A percentile compares a stretch with the other conserved stretches of the same genome.
phyloP scores from a whole-genome alignment of 2,888 invertebrate species.

The Ectemnius continuus region DNA sequence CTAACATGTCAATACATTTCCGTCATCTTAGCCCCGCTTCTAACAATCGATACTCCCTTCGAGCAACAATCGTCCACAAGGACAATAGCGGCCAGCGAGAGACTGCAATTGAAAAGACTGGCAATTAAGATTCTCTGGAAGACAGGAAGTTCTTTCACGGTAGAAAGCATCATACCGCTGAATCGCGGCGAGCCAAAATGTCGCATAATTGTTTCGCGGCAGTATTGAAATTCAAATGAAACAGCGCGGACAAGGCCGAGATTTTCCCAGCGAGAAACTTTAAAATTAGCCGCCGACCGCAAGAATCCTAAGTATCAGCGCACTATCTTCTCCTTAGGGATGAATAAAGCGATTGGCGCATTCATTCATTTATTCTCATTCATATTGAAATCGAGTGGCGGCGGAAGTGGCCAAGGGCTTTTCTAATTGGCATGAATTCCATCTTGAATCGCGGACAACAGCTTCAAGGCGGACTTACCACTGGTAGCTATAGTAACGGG shows the following conservation, averaged over 20 bases:
- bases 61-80: not conserved
- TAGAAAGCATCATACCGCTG: slow-evolving; percentile 8
- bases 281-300: no score
- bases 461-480: not conserved
- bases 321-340: not conserved
- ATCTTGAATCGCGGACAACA: no score
- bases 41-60: not conserved
- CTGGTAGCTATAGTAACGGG: not conserved
- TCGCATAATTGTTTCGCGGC: slow-evolving; percentile 36
- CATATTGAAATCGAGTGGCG: slow-evolving; percentile 19
- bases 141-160: slow-evolving; percentile 17
- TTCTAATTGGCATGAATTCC: no score
- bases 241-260: slow-evolving; percentile 3
- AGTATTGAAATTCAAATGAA: slow-evolving; percentile 49
- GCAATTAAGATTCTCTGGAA: slow-evolving; percentile 32
- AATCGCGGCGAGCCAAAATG: slow-evolving; percentile 28
- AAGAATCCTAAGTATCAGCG: no score
- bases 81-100: not conserved
- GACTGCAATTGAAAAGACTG: slow-evolving; percentile 13
- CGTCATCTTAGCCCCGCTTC: not conserved
- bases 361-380: slow-evolving; percentile 1
- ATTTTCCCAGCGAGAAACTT: no score
- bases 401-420: not conserved
- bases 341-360: not conserved
- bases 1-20: not conserved